These are phyloP conservation scores for Athalia cordata DNA, from an alignment of 2,888 invertebrate species.

Conservation along the genomic window DNA sequence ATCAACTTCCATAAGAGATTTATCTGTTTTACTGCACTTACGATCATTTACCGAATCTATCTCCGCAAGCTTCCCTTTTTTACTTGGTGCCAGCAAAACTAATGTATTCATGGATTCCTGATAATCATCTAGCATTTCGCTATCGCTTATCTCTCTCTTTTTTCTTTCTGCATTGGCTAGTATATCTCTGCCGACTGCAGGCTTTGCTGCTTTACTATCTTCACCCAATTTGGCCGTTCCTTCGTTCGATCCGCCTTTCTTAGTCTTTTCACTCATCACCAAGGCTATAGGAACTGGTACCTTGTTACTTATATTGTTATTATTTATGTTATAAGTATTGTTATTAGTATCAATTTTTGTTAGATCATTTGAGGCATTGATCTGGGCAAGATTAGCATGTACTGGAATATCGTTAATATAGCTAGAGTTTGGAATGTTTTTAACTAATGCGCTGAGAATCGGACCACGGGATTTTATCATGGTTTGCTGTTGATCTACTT, in stretches of 20 bases:
- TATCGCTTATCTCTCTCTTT: conserved; percentile 57
- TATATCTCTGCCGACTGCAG: conserved; percentile 59
- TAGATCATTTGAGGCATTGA: neutral
- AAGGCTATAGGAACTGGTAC: conserved; percentile 61
- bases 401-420: conserved; percentile 1
- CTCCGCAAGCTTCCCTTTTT: neutral
- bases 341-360: conserved; percentile 6
- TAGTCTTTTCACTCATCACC: conserved; percentile 64
- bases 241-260: conserved; percentile 46
- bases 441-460: conserved; percentile 22
- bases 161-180: conserved; percentile 63
- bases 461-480: conserved; percentile 9
- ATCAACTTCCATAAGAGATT: conserved; percentile 11
- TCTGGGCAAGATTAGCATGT: neutral
- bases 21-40: conserved; percentile 19
- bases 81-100: neutral
- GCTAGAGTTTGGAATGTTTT: conserved; percentile 16
- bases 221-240: neutral
- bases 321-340: neutral
- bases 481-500: conserved; percentile 45
- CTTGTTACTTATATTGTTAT: neutral
- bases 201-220: conserved; percentile 50
- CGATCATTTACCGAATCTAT: neutral
- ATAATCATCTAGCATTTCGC: conserved; percentile 33
- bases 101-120: conserved; percentile 30